phyloP scores from a whole-genome alignment of 2,113 vertebrate genomes.

The Notarius lentiginosus region DNA sequence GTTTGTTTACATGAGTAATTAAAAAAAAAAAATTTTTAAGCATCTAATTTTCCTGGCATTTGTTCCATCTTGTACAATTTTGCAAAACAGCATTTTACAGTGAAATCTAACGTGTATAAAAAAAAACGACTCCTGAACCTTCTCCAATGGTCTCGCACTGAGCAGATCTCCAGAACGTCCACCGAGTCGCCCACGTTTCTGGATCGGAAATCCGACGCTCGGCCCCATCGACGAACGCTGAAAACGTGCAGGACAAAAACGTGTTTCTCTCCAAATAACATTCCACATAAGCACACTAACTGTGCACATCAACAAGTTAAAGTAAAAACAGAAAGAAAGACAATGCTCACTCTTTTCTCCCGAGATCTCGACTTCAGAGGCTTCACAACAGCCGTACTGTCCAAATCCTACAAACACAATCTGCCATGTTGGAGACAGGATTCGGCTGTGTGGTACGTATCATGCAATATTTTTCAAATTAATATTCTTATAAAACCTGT shows the following conservation, averaged over 20 bases:
- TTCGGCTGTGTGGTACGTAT: background rate
- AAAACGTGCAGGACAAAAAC: background rate
- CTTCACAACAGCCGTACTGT: conserved; percentile 61
- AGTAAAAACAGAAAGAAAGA: background rate
- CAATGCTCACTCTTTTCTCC: conserved; percentile 71
- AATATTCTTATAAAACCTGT: background rate
- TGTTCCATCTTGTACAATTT: background rate
- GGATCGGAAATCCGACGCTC: background rate
- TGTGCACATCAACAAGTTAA: no score
- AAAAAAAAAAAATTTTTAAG: background rate
- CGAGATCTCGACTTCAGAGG: conserved; percentile 69
- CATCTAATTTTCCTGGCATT: background rate
- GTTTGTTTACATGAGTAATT: no score
- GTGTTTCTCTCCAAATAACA: background rate
- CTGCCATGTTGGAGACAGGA: background rate
- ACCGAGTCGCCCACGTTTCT: conserved; percentile 52
- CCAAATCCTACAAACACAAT: conserved; percentile 65
- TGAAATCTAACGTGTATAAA: background rate
- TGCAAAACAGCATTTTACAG: background rate
- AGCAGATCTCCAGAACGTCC: conserved; percentile 62
- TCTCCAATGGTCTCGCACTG: conserved; percentile 58
- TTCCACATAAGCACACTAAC: background rate
- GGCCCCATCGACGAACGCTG: conserved; percentile 73
- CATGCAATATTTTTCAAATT: no score
- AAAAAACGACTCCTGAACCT: conserved; percentile 56